Evolutionary conservation across 2,113 vertebrate genomes (phyloP).

Genomic region (Notiomystis cincta): DNA sequence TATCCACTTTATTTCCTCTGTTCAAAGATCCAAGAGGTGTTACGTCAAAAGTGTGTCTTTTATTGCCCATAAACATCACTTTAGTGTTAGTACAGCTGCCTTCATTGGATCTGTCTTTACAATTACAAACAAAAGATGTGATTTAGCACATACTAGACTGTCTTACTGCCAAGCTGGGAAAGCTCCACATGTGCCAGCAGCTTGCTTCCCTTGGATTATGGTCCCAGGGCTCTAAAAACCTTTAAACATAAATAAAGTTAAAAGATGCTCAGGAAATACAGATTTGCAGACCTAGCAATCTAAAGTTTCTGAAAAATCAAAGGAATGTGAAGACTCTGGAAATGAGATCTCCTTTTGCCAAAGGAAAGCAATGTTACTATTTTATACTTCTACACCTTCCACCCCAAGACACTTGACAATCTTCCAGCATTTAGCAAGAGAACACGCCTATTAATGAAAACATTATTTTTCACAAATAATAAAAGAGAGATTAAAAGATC

Average conservation of each 20-base stretch:
- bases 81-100: background rate
- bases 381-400: background rate
- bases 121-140: slow-evolving; percentile 16
- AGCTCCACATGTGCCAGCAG: background rate
- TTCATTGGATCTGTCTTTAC: slow-evolving; percentile 24
- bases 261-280: background rate
- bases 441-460: background rate
- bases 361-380: background rate
- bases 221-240: background rate
- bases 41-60: slow-evolving; percentile 1
- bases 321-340: background rate
- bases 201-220: background rate
- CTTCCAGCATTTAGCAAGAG: background rate
- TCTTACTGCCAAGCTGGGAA: background rate
- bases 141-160: slow-evolving; percentile 6
- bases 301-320: background rate
- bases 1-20: background rate
- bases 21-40: slow-evolving; percentile 14
- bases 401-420: background rate
- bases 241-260: slow-evolving; percentile 19
- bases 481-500: background rate
- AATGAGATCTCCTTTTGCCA: background rate
- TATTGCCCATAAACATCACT: slow-evolving; percentile 26
- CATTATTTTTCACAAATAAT: background rate
- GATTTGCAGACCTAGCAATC: background rate